phyloP scores from a whole-genome alignment of 2,888 invertebrate species.

The Philonicus albiceps region DNA sequence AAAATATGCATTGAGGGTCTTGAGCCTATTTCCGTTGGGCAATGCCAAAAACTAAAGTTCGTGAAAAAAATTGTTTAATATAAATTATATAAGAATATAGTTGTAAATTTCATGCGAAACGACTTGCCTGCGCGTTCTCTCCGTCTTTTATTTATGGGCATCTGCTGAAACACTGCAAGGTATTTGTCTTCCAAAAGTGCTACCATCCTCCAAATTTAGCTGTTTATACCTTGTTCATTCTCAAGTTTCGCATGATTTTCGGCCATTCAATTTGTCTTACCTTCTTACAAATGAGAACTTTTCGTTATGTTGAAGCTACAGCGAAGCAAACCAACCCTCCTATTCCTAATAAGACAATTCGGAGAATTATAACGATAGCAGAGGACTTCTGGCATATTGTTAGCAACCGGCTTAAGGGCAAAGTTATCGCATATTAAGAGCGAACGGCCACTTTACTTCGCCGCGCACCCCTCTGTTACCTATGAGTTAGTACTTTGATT shows the following conservation, averaged over 20 bases:
- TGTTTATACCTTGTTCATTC: neutral
- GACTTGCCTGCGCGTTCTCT: neutral
- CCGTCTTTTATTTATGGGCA: constrained; percentile 5
- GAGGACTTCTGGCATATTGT: neutral
- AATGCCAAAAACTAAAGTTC: neutral
- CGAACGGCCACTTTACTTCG: neutral
- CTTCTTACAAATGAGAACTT: neutral
- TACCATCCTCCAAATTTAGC: neutral
- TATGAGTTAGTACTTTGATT: neutral
- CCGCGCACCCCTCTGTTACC: neutral
- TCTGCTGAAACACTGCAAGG: neutral
- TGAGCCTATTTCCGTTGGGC: neutral
- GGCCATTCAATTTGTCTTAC: neutral
- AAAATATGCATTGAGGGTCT: neutral
- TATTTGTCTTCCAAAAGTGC: neutral
- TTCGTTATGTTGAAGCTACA: neutral
- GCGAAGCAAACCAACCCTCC: neutral
- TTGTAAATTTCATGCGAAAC: neutral
- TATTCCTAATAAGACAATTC: neutral
- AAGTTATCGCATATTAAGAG: neutral
- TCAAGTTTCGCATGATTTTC: neutral
- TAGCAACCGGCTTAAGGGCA: neutral
- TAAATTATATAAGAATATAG: neutral
- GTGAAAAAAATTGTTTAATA: no score
- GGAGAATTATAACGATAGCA: neutral